Conservation (phyloP, 2,113 vertebrate genomes). For the Epinephelus lanceolatus region DNA sequence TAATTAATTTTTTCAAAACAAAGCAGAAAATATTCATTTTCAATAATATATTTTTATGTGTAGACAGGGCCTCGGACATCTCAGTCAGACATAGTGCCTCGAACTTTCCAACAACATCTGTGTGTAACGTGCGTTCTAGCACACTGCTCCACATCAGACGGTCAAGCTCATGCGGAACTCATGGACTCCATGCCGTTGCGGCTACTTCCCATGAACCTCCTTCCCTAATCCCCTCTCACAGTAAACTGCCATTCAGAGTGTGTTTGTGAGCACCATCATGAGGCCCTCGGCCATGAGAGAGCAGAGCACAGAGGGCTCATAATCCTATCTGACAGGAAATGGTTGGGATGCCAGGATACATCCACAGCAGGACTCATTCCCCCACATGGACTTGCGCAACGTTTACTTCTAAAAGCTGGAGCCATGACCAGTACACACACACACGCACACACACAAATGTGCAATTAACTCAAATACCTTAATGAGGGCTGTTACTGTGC, state of each 20-base stretch:
- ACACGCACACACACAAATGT: slow-evolving; percentile 6
- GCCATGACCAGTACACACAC: slow-evolving; percentile 22
- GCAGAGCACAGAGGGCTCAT: slow-evolving; percentile 90
- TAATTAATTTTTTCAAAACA: too few relatives aligned
- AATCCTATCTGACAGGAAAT: slow-evolving; percentile 97
- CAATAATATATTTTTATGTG: too few relatives aligned
- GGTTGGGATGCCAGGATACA: slow-evolving; percentile 96
- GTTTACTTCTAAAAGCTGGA: slow-evolving; percentile 64
- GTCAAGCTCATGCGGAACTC: slow-evolving; percentile 36
- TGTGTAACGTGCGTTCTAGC: slow-evolving; percentile 19
- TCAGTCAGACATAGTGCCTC: slow-evolving; percentile 20
- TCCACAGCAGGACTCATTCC: slow-evolving; percentile 91
- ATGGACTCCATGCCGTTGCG: slow-evolving; percentile 34
- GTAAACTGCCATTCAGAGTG: slow-evolving; percentile 87
- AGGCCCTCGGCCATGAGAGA: slow-evolving; percentile 90
- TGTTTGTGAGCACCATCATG: slow-evolving; percentile 90
- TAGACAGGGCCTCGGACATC: neutral
- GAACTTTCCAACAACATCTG: slow-evolving; percentile 40
- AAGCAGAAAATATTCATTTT: too few relatives aligned
- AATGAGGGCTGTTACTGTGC: slow-evolving; percentile 74
- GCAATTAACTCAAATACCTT: slow-evolving; percentile 77
- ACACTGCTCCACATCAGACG: slow-evolving; percentile 30
- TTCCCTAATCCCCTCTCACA: slow-evolving; percentile 45
- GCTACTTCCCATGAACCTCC: slow-evolving; percentile 49
- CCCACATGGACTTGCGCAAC: slow-evolving; percentile 82